phyloP scores from a whole-genome alignment of 92 coral and sea anemone genomes.

The Epizoanthus fatuus region DNA sequence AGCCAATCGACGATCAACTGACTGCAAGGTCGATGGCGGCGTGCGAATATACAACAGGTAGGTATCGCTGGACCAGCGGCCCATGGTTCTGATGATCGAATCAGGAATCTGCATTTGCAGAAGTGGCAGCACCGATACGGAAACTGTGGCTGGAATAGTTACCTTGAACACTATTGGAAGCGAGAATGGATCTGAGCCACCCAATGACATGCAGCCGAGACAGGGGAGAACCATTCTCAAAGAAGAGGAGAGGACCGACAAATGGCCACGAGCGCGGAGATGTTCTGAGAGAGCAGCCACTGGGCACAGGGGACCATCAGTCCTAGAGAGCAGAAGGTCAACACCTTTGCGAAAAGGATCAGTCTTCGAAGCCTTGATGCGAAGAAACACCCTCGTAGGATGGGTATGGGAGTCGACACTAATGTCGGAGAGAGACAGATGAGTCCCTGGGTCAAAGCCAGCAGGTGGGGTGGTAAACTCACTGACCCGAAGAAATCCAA shows the following conservation, averaged over 20 bases:
- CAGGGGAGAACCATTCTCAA: conserved; percentile 48
- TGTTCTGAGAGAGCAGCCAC: conserved; percentile 53
- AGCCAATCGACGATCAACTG: too few relatives aligned
- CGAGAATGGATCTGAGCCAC: background rate
- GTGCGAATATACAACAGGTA: too few relatives aligned
- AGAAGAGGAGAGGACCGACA: conserved; percentile 57
- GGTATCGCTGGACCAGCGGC: too few relatives aligned
- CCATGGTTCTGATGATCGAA: too few relatives aligned
- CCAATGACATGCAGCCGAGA: background rate
- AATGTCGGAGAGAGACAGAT: background rate
- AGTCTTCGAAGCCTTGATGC: conserved; percentile 36
- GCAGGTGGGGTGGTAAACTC: conserved; percentile 15
- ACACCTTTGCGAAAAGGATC: conserved; percentile 59
- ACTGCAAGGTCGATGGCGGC: too few relatives aligned
- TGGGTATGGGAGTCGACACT: conserved; percentile 13
- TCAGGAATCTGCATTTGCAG: too few relatives aligned
- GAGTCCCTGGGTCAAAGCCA: background rate
- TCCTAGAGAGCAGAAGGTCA: conserved; percentile 22
- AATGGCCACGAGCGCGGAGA: conserved; percentile 8
- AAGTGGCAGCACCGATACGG: too few relatives aligned
- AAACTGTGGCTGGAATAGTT: too few relatives aligned
- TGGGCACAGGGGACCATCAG: conserved; percentile 40
- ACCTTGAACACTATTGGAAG: background rate
- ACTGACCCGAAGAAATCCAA: conserved; percentile 23
- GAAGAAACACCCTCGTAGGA: background rate